These are phyloP conservation scores for Yoshiicerus persimilis DNA, from an alignment of 1,140 invertebrate species.

Conservation along the genomic window DNA sequence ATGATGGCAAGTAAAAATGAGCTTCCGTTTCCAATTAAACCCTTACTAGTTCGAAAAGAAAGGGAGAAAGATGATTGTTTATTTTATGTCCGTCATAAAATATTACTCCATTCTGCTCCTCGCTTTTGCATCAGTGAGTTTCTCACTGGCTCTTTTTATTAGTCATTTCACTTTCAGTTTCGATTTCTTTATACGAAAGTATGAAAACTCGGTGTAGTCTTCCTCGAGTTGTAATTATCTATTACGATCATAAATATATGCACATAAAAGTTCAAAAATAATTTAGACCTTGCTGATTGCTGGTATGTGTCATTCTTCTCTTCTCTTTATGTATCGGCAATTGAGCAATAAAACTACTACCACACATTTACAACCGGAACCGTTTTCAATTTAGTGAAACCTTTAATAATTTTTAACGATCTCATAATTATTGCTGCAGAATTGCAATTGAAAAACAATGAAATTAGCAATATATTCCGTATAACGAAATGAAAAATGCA, in stretches of 20 bases:
- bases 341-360: not conserved
- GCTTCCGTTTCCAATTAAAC: slow-evolving; percentile 38
- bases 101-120: not conserved
- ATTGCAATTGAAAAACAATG: no score
- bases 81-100: slow-evolving; percentile 12
- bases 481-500: no score
- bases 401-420: no score
- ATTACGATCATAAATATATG: not conserved
- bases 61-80: slow-evolving; percentile 13
- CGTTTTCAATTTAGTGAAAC: not conserved
- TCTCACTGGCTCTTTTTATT: slow-evolving; percentile 6
- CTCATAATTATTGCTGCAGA: no score
- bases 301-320: not conserved
- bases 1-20: slow-evolving; percentile 39
- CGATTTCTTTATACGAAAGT: not conserved
- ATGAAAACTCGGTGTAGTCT: not conserved
- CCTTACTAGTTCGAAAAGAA: not conserved
- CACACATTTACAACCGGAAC: not conserved
- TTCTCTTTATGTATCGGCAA: not conserved
- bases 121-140: not conserved
- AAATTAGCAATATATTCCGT: no score
- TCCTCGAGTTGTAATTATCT: not conserved
- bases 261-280: not conserved
- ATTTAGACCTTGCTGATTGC: not conserved
- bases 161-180: not conserved